Evolutionary conservation across 2,797 vertebrate genomes (phyloP), one percentile per base, ranked within the genome.

Genomic region (Enteromius thamalakanensis): DNA sequence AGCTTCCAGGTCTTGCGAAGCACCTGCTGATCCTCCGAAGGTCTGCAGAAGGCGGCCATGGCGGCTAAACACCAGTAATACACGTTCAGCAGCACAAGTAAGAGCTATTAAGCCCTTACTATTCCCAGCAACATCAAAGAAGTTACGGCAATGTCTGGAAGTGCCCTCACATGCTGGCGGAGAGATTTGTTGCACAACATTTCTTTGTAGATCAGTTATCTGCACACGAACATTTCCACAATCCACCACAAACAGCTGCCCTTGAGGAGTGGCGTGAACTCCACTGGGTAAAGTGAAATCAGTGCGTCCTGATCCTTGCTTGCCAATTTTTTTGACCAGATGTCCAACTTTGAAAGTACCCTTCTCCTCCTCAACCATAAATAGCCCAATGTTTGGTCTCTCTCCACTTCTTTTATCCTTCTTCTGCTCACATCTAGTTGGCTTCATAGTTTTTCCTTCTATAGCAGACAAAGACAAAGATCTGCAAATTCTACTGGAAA

Each of bases 111-210:
- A 89, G 14, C 95, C 95, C 55, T 95, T 94, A 5, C 90, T 83
- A 65, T 92, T 96, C n/a, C 95, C 92, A 0, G 95, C 94, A 11
- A 96, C 92, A 75, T 96, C 95, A 78, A 96, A 95, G 87, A 95
- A 95, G 87, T 95, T 94, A 42, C 92, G 90, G 67, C 92, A 94
- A 86, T 90, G 89, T 76, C 92, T 91, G 40, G 87, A 80, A 17
- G 90, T 91, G 51, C 91, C 88, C 4, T 83, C 85, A 21, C 51
- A 86, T 5, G 89, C 87, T n/a, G 90, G 79, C 29, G 94, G 90
- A n/a, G 89, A 79, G 32, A 96, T 92, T 88, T 96, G 94, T 88
- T 96, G 95, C 75, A 95, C 91, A 49, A 94, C 85, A 69, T 94
- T 94, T 0, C 93, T 93, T 0, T 87, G 89, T 5, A 85, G 83